These are phyloP conservation scores for Brachionus angularis DNA, from an alignment of 1,140 invertebrate species.

Conservation along the genomic window DNA sequence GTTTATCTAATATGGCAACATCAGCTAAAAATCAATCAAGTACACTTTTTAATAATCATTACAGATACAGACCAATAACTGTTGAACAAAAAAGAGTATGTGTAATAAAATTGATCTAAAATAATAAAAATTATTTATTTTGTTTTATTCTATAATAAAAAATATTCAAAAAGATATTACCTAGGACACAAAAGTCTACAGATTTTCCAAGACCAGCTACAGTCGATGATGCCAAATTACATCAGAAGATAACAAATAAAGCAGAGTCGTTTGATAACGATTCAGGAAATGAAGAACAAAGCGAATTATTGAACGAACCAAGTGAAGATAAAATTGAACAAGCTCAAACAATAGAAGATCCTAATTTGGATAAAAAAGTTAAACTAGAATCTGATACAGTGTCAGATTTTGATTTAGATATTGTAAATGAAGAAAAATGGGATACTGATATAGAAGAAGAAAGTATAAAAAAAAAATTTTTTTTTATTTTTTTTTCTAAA, in stretches of 20 bases:
- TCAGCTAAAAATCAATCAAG: background rate
- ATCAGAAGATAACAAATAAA: background rate
- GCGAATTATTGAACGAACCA: conserved; percentile 2
- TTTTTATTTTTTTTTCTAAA: background rate
- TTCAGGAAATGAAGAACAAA: conserved; percentile 3
- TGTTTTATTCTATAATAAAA: background rate
- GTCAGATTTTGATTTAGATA: conserved; percentile 26
- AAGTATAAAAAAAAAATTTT: background rate
- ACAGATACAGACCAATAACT: conserved; percentile 35
- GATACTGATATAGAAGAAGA: conserved; percentile 38
- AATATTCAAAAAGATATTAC: background rate
- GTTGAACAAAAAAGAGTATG: conserved; percentile 41
- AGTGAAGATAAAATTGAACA: background rate
- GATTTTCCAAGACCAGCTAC: background rate
- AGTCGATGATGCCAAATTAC: conserved; percentile 4
- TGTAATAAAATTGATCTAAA: background rate
- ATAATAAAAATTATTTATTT: background rate
- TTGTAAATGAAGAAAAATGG: conserved; percentile 38
- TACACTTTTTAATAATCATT: conserved; percentile 42
- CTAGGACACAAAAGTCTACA: background rate
- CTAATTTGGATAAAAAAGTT: background rate
- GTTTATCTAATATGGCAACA: conserved; percentile 7
- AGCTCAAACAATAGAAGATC: background rate
- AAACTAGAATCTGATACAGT: background rate
- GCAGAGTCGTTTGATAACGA: background rate